Evolutionary conservation across 2,888 invertebrate genomes (phyloP).

Genomic region (Philaethria dido): DNA sequence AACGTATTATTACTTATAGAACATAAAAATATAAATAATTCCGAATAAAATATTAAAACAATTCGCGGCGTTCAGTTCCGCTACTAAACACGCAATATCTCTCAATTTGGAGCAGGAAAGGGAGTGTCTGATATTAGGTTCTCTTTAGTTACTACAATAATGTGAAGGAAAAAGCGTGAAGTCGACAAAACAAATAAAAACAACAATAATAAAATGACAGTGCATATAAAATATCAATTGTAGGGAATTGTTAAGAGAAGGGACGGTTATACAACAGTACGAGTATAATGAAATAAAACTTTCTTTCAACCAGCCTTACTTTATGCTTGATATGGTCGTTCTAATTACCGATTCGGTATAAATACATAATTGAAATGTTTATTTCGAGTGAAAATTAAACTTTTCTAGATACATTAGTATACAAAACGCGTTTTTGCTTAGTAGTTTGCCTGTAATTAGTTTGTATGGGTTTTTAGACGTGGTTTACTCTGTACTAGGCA

Average conservation of each 20-base stretch:
- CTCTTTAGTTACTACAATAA: no score
- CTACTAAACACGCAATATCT: no score
- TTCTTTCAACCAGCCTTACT: constrained; percentile 9
- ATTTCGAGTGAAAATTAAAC: neutral
- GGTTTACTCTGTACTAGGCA: constrained; percentile 1
- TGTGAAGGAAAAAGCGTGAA: no score
- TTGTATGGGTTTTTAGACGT: constrained; percentile 11
- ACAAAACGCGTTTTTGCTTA: no score
- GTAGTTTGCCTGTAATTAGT: constrained; percentile 3
- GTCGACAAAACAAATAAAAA: neutral
- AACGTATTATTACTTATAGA: no score
- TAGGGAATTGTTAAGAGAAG: constrained; percentile 2
- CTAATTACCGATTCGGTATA: constrained; percentile 13
- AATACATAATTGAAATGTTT: neutral
- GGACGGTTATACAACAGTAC: constrained; percentile 10
- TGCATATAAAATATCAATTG: constrained; percentile 4
- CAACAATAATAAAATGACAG: neutral
- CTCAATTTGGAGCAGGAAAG: no score
- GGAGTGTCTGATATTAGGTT: no score
- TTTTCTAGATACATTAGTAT: neutral
- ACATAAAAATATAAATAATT: no score
- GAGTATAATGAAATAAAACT: constrained; percentile 14
- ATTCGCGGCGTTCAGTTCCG: no score
- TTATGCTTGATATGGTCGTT: constrained; percentile 12
- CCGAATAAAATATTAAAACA: no score